Conservation (phyloP, 2,113 vertebrate species). For the Tragelaphus strepsiceros region DNA sequence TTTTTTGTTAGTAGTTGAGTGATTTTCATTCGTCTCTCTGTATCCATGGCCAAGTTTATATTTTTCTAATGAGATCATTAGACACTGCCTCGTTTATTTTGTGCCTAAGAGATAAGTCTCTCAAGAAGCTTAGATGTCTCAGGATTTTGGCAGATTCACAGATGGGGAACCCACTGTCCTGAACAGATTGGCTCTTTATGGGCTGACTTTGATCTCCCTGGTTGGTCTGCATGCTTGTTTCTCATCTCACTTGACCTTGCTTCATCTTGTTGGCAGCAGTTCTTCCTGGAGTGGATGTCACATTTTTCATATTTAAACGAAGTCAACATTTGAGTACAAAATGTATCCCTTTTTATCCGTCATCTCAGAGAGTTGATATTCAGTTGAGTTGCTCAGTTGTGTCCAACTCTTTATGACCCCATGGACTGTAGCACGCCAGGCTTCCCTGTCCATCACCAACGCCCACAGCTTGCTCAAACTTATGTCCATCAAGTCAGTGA, state of each 20-base stretch:
- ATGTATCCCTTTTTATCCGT: not conserved
- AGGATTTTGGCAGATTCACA: not conserved
- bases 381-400: not conserved
- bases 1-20: not conserved
- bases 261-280: not conserved
- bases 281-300: not conserved
- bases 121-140: not conserved
- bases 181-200: not conserved
- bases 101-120: not conserved
- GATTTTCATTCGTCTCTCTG: not conserved
- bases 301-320: not conserved
- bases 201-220: not conserved
- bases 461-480: not conserved
- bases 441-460: not conserved
- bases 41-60: not conserved
- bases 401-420: not conserved
- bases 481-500: not conserved
- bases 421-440: not conserved
- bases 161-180: not conserved
- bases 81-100: not conserved
- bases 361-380: not conserved
- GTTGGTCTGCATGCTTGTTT: not conserved
- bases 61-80: slow-evolving; percentile 12
- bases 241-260: not conserved
- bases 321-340: not conserved